phyloP scores from a whole-genome alignment of 1,140 invertebrate genomes.

The Melanaphis sacchari region DNA sequence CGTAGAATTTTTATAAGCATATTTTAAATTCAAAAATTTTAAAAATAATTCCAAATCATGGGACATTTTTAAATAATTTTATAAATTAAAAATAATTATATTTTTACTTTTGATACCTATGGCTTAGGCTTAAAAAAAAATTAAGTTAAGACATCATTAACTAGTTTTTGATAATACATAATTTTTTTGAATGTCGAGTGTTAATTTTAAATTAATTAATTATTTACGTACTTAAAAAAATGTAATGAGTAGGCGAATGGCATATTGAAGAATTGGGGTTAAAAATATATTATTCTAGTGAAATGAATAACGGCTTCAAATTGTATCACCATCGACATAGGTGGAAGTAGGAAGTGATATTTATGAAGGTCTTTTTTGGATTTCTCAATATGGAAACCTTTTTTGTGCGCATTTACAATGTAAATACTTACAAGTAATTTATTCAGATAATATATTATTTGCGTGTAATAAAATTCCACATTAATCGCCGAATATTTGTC shows the following conservation, averaged over 20 bases:
- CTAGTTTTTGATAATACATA: too few species aligned
- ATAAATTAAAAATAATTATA: too few species aligned
- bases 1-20: too few species aligned
- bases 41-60: too few species aligned
- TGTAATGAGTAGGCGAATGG: neutral
- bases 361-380: neutral
- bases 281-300: neutral
- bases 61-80: too few species aligned
- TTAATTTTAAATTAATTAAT: too few species aligned
- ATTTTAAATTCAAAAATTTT: too few species aligned
- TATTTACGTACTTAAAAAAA: neutral
- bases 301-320: neutral
- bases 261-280: neutral
- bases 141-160: too few species aligned
- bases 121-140: too few species aligned
- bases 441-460: neutral
- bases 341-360: neutral
- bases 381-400: neutral
- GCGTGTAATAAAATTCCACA: neutral
- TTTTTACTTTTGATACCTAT: too few species aligned
- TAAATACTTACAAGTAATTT: neutral
- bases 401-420: neutral
- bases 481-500: too few species aligned
- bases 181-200: too few species aligned
- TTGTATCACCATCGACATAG: neutral